phyloP scores from a whole-genome alignment of 2,888 invertebrate species.

The Nymphalis polychloros region DNA sequence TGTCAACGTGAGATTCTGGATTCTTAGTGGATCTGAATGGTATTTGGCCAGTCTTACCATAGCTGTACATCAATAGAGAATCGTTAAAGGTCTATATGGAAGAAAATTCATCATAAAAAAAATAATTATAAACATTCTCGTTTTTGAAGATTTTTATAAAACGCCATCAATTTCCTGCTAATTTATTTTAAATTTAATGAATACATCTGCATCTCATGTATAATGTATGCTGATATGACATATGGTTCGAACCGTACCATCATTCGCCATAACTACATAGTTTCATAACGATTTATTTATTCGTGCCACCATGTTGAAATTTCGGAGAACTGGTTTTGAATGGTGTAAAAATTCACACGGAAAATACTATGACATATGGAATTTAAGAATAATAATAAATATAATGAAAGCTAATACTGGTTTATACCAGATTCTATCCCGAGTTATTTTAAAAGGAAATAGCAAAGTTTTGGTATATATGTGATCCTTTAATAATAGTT shows the following conservation, averaged over 20 bases:
- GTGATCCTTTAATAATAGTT: too few species aligned
- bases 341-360: slow-evolving; percentile 10
- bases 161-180: slow-evolving; percentile 30
- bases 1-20: too few species aligned
- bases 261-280: slow-evolving; percentile 23
- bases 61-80: too few species aligned
- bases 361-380: background rate
- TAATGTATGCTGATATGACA: slow-evolving; percentile 39
- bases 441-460: too few species aligned
- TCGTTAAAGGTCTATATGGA: too few species aligned
- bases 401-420: too few species aligned
- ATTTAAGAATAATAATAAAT: background rate
- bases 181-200: slow-evolving; percentile 36
- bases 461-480: too few species aligned
- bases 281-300: slow-evolving; percentile 38
- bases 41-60: too few species aligned
- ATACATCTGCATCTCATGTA: slow-evolving; percentile 37
- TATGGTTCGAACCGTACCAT: slow-evolving; percentile 32
- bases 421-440: too few species aligned
- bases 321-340: slow-evolving; percentile 6
- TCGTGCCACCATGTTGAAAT: slow-evolving; percentile 33
- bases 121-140: too few species aligned
- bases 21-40: too few species aligned
- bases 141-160: slow-evolving; percentile 19
- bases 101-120: too few species aligned